Evolutionary conservation across 2,113 vertebrate genomes (phyloP).

Genomic region (Malurus cyaneus): DNA sequence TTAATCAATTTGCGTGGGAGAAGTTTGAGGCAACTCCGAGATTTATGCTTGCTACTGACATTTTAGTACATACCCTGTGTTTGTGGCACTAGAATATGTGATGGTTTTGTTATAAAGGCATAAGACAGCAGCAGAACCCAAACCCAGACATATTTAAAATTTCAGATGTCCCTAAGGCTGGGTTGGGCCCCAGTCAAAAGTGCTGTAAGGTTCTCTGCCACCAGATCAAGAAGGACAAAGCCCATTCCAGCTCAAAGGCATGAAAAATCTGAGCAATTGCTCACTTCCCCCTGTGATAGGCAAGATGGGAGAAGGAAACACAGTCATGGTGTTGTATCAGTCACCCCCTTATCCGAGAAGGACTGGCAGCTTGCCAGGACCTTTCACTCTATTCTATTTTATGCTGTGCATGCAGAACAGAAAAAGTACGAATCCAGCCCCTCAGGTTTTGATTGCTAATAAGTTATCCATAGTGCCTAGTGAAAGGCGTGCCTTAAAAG

Average conservation of each 20-base stretch:
- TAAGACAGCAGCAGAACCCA: not conserved
- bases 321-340: not conserved
- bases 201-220: not conserved
- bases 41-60: not conserved
- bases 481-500: not conserved
- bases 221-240: not conserved
- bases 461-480: not conserved
- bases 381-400: not conserved
- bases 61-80: not conserved
- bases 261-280: not conserved
- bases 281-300: not conserved
- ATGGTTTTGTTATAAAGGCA: not conserved
- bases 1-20: not conserved
- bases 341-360: not conserved
- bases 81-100: rapidly evolving
- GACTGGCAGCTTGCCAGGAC: not conserved
- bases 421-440: not conserved
- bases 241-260: not conserved
- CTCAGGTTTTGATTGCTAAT: not conserved
- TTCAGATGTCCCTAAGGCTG: not conserved
- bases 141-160: not conserved
- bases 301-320: not conserved
- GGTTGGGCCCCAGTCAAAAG: not conserved
- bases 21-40: not conserved
- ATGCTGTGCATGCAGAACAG: not conserved